Base-by-base conservation (phyloP, 2,888 invertebrate species). In the Rotaria socialis region DNA sequence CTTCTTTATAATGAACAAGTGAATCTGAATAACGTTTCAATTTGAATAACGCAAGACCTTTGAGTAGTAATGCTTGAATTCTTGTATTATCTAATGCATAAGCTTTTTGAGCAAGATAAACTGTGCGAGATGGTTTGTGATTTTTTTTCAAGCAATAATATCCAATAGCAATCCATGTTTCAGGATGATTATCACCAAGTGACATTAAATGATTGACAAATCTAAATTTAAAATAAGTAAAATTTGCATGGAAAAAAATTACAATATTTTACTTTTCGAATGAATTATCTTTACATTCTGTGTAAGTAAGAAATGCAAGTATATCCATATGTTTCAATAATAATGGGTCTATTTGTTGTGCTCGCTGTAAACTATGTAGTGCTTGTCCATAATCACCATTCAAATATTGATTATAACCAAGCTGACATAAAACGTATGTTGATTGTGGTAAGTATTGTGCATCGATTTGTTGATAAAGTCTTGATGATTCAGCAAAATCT, bases 131-230 rank as follows among this genome's bases (percentile, higher is more conserved):
- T 87, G 93, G 93, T 89, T 94, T 94, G 58, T 86, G 85, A 35
- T 93, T 93, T 55, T 92, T 92, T 0, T 93, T 92, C 89, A 93
- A 93, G 88, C 94, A 93, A 85, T 93, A 93, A 90, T 94, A 94
- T 2, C 94, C 95, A 90, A 94, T 92, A 0, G 94, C 94, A 86
- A 95, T 93, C 94, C 95, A 95, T 87, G 94, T 93, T 89, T 94
- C 94, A 7, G 94, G 92, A 4, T 92, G 92, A 86, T 92, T 92
- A 88, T 94, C 93, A 86, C 92, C 92, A n/a, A 91, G 89, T 24
- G 90, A 88, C 88, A 92, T 89, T 85, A 92, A 90, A 86, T 92
- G 90, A 84, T 92, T 92, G 84, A 93, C 92, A n/a, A 94, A 90
- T 86, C 91, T 92, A 88, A 4, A 88, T 35, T 35, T 87, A 27